Conservation (phyloP, 1,140 invertebrate species). For the Drosophila equinoxialis region DNA sequence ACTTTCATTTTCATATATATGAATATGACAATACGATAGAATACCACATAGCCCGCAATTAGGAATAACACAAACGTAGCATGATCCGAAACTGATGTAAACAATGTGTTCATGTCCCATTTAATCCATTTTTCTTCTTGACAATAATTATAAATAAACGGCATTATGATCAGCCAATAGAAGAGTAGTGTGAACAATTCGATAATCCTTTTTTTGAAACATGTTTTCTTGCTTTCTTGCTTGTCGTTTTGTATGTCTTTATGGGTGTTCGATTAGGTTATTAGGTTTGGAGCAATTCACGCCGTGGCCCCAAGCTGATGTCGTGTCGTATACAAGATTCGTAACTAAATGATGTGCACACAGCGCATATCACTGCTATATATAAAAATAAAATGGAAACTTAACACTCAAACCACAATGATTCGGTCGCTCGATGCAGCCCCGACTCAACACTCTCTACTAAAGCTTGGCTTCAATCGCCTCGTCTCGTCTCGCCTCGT, state of each 20-base stretch:
- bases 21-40: slow-evolving; percentile 66
- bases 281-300: slow-evolving; percentile 1
- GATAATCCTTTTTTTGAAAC: slow-evolving; percentile 77
- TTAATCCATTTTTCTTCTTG: slow-evolving; percentile 42
- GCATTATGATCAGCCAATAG: slow-evolving; percentile 65
- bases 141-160: slow-evolving; percentile 62
- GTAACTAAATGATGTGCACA: slow-evolving; percentile 68
- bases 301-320: background rate
- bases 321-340: slow-evolving; percentile 55
- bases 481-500: background rate
- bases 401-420: slow-evolving; percentile 36
- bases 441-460: background rate
- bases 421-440: background rate
- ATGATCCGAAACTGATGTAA: slow-evolving; percentile 57
- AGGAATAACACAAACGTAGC: slow-evolving; percentile 51
- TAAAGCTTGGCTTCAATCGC: background rate
- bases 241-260: too few species aligned
- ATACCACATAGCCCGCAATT: slow-evolving; percentile 56
- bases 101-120: slow-evolving; percentile 52
- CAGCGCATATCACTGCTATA: slow-evolving; percentile 53
- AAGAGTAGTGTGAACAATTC: slow-evolving; percentile 68
- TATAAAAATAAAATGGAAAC: slow-evolving; percentile 38
- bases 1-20: slow-evolving; percentile 70
- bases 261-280: too few species aligned
- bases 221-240: slow-evolving; percentile 22